Conservation (phyloP, 1,140 invertebrate species). For the Sipha flava region DNA sequence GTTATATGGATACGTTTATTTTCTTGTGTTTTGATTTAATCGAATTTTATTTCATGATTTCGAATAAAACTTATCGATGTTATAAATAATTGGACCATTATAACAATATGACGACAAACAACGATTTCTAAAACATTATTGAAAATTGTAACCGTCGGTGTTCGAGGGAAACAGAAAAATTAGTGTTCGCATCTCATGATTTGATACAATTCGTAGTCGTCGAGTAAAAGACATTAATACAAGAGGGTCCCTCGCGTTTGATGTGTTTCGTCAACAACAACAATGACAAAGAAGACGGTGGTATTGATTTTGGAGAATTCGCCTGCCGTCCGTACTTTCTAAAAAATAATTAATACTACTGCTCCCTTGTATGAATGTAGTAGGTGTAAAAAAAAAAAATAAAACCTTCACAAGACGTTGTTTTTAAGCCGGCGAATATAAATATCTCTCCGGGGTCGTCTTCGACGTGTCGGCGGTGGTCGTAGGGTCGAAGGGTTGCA, state of each 20-base stretch:
- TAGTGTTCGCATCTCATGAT: no score
- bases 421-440: slow-evolving; percentile 12
- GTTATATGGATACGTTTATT: no score
- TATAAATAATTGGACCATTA: no score
- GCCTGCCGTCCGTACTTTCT: background rate
- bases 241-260: background rate
- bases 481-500: background rate
- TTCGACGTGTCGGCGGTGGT: background rate
- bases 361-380: background rate
- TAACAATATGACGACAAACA: no score
- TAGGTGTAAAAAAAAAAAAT: slow-evolving; percentile 5
- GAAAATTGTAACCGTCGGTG: no score
- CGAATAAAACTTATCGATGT: no score
- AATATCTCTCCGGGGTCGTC: slow-evolving; percentile 4
- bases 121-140: no score
- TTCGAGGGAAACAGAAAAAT: no score
- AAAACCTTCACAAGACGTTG: background rate
- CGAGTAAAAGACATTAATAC: background rate
- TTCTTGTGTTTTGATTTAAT: no score
- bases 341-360: slow-evolving; percentile 11
- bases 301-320: background rate
- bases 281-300: no score
- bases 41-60: no score
- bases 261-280: background rate
- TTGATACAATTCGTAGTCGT: background rate